phyloP scores from a whole-genome alignment of 2,113 vertebrate genomes.

The Arizona elegans region DNA sequence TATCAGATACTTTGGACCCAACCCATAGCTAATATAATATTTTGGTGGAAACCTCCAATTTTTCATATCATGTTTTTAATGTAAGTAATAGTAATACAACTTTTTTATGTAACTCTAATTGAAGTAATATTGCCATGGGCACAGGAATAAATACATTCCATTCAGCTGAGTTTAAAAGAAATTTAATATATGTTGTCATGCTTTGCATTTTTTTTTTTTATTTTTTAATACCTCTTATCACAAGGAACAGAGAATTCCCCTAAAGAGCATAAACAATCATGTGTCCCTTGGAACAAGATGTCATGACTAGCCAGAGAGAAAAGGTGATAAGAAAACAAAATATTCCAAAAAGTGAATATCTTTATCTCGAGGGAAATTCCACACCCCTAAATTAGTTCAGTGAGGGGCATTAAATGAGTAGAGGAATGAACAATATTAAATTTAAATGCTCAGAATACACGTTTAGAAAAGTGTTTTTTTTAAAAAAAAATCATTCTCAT shows the following conservation, averaged over 20 bases:
- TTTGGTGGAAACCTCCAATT: not conserved
- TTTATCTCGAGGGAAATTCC: not conserved
- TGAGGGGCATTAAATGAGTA: not conserved
- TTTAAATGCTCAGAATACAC: conserved; percentile 3
- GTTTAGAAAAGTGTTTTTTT: not conserved
- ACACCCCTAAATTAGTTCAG: not conserved
- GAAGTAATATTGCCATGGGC: not conserved
- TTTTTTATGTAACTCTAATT: not conserved
- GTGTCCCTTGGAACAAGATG: not conserved
- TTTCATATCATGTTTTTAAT: not conserved
- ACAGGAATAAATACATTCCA: not conserved
- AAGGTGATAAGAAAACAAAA: not conserved
- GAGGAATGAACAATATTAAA: not conserved
- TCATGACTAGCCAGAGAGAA: not conserved
- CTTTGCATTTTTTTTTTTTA: not conserved
- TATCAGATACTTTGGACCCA: not conserved
- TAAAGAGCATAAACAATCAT: not conserved
- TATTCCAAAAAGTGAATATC: not conserved
- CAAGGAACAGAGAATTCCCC: conserved; percentile 18
- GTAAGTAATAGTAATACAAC: not conserved
- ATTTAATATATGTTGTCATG: not conserved
- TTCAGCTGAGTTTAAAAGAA: not conserved
- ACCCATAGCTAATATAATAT: not conserved
- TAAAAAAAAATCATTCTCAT: not conserved
- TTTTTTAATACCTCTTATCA: conserved; percentile 29